phyloP scores from a whole-genome alignment of 1,140 invertebrate species.

The Pogonus chalceus region DNA sequence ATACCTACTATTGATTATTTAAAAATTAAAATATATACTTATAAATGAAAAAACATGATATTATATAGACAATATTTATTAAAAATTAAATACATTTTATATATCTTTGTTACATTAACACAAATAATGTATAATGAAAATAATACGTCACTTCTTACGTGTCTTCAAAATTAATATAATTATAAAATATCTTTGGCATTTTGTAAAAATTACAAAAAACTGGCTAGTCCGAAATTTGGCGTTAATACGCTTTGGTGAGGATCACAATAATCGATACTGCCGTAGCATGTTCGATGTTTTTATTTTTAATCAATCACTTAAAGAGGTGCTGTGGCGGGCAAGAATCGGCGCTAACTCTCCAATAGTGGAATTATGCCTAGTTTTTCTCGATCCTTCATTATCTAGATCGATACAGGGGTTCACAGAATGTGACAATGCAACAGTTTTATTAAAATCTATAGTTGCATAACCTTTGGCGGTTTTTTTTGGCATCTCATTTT shows the following conservation, averaged over 20 bases:
- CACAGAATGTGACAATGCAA: conserved; percentile 62
- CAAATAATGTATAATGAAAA: conserved; percentile 4
- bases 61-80: conserved; percentile 5
- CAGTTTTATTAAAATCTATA: conserved; percentile 89
- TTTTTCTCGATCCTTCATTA: conserved; percentile 50
- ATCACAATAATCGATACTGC: conserved; percentile 4
- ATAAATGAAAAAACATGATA: background rate
- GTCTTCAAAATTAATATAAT: conserved; percentile 8
- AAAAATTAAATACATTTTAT: conserved; percentile 6
- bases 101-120: background rate
- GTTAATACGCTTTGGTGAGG: conserved; percentile 6
- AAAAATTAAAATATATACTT: background rate
- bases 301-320: conserved; percentile 45
- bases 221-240: conserved; percentile 7
- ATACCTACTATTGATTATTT: background rate
- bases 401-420: conserved; percentile 44
- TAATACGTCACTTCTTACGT: conserved; percentile 5
- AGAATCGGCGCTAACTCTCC: conserved; percentile 38
- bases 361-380: conserved; percentile 53
- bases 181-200: conserved; percentile 11
- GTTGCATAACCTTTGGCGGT: conserved; percentile 69
- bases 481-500: conserved; percentile 20
- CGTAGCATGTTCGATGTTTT: background rate
- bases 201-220: conserved; percentile 10
- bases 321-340: conserved; percentile 42